Percentiles rank a stretch among this genome's conserved stretches.
Evolutionary conservation across 2,797 vertebrate species (phyloP).

Genomic region (Lutjanus argentimaculatus): DNA sequence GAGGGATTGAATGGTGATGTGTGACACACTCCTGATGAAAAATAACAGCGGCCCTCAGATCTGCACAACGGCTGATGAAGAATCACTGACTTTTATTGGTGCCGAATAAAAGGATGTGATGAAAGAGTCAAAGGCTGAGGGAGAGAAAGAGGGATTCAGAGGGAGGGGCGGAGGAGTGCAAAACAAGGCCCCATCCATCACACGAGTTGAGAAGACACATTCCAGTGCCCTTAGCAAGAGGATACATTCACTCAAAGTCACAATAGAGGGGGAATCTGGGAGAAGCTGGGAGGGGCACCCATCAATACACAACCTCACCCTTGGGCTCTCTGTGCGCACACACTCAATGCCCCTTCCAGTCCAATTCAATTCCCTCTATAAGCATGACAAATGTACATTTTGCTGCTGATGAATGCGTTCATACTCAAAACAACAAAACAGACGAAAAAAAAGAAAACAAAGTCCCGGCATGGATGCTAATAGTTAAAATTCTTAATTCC

Average conservation of each 20-base stretch:
- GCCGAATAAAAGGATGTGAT: constrained; percentile 85
- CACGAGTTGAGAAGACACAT: constrained; percentile 87
- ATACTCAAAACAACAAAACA: constrained; percentile 71
- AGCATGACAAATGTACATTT: constrained; percentile 88
- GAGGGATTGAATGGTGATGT: constrained; percentile 82
- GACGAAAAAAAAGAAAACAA: constrained; percentile 39
- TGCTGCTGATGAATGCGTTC: constrained; percentile 75
- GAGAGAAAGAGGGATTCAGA: constrained; percentile 89
- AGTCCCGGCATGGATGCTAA: constrained; percentile 61
- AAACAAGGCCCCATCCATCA: constrained; percentile 92
- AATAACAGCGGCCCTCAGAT: constrained; percentile 85
- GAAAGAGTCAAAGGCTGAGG: constrained; percentile 87
- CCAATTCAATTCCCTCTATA: constrained; percentile 77
- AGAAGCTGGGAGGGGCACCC: constrained; percentile 85
- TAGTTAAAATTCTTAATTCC: constrained; percentile 63
- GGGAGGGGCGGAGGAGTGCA: constrained; percentile 89
- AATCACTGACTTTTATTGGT: constrained; percentile 91
- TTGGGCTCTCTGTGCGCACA: constrained; percentile 76
- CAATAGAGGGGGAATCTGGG: constrained; percentile 85
- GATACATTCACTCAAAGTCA: constrained; percentile 90
- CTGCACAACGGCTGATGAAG: constrained; percentile 85
- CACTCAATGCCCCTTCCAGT: constrained; percentile 79
- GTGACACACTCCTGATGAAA: constrained; percentile 87
- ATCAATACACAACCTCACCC: constrained; percentile 86
- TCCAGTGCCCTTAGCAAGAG: constrained; percentile 87